phyloP scores from a whole-genome alignment of 1,140 invertebrate genomes.

The Saccostrea cuccullata region DNA sequence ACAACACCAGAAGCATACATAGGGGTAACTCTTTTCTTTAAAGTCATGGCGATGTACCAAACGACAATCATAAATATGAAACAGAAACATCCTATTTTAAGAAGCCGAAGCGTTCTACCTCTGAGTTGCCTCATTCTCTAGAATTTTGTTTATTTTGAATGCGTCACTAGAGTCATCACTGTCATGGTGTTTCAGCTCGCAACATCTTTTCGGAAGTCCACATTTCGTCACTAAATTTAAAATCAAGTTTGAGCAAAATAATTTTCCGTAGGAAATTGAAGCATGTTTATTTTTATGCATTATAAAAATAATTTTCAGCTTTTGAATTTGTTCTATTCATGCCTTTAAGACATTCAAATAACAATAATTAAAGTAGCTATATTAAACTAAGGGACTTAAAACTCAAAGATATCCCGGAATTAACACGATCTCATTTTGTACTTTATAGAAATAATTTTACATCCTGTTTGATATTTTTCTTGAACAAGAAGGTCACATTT shows the following conservation, averaged over 20 bases:
- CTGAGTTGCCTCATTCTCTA: constrained; percentile 51
- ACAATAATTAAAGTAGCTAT: no score
- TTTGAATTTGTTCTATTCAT: no score
- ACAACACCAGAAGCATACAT: constrained; percentile 54
- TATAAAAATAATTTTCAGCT: background rate
- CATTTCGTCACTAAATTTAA: background rate
- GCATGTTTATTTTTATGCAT: background rate
- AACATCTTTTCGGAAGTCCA: background rate
- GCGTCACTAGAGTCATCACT: background rate
- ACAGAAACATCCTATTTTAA: constrained; percentile 43
- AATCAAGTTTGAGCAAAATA: background rate
- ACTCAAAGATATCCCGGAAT: background rate
- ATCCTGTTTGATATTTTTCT: background rate
- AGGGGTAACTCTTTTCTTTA: constrained; percentile 54
- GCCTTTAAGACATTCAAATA: no score
- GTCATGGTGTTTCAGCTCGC: background rate
- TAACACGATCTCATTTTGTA: background rate
- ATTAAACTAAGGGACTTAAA: background rate
- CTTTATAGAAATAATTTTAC: background rate
- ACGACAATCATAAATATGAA: constrained; percentile 37
- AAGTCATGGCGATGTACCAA: constrained; percentile 44
- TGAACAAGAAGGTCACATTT: background rate
- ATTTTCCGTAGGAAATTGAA: background rate
- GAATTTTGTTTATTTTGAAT: constrained; percentile 12
- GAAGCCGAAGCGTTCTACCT: constrained; percentile 45